These are phyloP conservation scores for Bolinopsis microptera DNA, from an alignment of 37 sponge, comb jelly and placozoan species.

Conservation along the genomic window DNA sequence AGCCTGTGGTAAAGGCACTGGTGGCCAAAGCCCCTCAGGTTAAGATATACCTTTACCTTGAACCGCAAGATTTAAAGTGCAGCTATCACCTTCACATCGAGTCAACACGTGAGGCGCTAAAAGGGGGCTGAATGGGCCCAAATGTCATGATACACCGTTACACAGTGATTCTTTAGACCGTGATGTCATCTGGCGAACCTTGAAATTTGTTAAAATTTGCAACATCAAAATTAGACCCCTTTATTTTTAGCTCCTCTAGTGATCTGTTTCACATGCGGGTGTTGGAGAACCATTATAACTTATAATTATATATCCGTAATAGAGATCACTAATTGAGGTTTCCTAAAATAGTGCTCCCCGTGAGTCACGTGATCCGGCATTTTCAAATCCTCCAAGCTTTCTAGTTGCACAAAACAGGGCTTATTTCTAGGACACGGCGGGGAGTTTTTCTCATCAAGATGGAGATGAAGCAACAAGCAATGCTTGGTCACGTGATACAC, in stretches of 20 bases:
- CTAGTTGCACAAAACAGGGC: neutral
- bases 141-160: too few species aligned
- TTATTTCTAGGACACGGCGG: neutral
- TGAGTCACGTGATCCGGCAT: too few species aligned
- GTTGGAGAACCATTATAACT: neutral
- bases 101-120: neutral
- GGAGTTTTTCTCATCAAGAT: neutral
- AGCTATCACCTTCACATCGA: neutral
- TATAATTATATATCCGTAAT: too few species aligned
- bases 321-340: neutral
- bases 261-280: neutral
- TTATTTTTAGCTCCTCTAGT: neutral
- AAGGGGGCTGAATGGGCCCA: too few species aligned
- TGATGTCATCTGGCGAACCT: neutral
- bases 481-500: neutral
- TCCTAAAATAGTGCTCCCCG: neutral
- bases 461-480: neutral
- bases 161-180: neutral
- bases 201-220: neutral
- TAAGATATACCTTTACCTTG: too few species aligned
- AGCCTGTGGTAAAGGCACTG: neutral
- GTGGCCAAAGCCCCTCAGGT: neutral
- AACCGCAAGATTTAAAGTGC: neutral
- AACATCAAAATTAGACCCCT: neutral
- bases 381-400: too few species aligned